Evolutionary conservation across 1,140 invertebrate genomes (phyloP).

Genomic region (Drosophila lacteicornis): DNA sequence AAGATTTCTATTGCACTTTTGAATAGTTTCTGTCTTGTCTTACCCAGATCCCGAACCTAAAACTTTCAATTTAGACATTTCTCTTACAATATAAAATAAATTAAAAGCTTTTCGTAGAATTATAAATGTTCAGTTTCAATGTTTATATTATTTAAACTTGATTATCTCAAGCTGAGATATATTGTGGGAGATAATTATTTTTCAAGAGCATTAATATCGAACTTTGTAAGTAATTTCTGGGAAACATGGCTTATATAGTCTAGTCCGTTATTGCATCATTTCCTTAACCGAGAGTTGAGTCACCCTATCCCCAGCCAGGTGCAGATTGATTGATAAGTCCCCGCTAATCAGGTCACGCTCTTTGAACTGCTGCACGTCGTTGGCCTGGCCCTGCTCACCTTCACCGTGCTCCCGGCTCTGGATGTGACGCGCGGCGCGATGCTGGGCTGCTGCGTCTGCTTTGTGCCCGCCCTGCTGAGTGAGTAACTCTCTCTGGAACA

Average conservation of each 20-base stretch:
- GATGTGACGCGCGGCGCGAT: slow-evolving; percentile 96
- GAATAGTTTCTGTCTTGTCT: too few relatives aligned
- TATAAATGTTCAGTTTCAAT: too few relatives aligned
- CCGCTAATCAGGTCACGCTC: slow-evolving; percentile 85
- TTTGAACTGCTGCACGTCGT: slow-evolving; percentile 95
- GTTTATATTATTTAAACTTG: too few relatives aligned
- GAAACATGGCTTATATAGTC: background rate
- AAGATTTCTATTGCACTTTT: too few relatives aligned
- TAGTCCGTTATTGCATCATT: background rate
- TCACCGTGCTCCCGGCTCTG: slow-evolving; percentile 93
- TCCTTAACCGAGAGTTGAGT: background rate
- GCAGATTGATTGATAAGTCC: slow-evolving; percentile 84
- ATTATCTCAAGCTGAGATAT: too few relatives aligned
- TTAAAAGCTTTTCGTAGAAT: too few relatives aligned
- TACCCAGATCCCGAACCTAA: too few relatives aligned
- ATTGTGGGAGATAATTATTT: too few relatives aligned
- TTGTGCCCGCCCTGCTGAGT: slow-evolving; percentile 90
- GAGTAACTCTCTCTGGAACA: slow-evolving; percentile 43
- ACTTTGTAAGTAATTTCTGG: background rate
- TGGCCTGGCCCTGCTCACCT: slow-evolving; percentile 94
- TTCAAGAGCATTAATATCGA: too few relatives aligned
- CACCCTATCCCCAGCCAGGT: slow-evolving; percentile 13
- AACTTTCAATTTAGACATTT: too few relatives aligned
- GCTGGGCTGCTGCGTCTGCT: slow-evolving; percentile 97
- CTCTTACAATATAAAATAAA: too few relatives aligned